Base-by-base conservation (phyloP, 2,113 vertebrate species). In the Silurus asotus region DNA sequence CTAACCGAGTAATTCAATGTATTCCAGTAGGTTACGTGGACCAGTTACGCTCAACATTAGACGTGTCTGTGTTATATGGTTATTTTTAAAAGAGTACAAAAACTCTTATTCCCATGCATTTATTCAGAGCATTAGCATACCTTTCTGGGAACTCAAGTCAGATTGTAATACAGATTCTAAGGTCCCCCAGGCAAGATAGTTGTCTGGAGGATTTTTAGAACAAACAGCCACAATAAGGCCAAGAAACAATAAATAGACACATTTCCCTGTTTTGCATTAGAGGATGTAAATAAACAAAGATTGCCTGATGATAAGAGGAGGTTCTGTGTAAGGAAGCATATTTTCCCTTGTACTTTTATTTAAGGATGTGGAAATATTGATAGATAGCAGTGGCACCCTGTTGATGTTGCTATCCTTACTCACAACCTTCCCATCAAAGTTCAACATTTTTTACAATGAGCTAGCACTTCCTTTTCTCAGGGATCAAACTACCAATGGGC, bases 141-240 rank as follows among this genome's bases (percentile, higher is more conserved):
- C n/a, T n/a, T 85, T 77, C 75, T 85, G 88, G 86, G 86, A 89
- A 85, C 64, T 15, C n/a, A 23, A 85, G 56, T 15, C n/a, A 23
- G 81, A 45, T 78, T 28, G 67, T 45, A 53, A 61, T 67, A 72
- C 28, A 76, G 58, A 86, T 69, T 77, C 28, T 85, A 37, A 82
- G 67, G 48, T 48, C 80, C 64, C 37, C 48, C 45, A 51, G 67
- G 67, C 72, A 81, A 77, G 51, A 59, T 70, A 61, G n/a, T 19
- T 74, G 45, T 78, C 37, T 45, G 65, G 82, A 84, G 56, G 45
- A 84, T 62, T 56, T 80, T 14, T 64, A 61, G 37, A 84, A 84
- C 28, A 86, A 75, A 53, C 19, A 65, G 74, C 72, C 58, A 25
- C 59, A 87, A 82, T 51, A 81, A 83, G 51, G 53, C 49, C 65